Evolutionary conservation across 1,140 invertebrate species (phyloP).

Genomic region (Drosophila pachea): DNA sequence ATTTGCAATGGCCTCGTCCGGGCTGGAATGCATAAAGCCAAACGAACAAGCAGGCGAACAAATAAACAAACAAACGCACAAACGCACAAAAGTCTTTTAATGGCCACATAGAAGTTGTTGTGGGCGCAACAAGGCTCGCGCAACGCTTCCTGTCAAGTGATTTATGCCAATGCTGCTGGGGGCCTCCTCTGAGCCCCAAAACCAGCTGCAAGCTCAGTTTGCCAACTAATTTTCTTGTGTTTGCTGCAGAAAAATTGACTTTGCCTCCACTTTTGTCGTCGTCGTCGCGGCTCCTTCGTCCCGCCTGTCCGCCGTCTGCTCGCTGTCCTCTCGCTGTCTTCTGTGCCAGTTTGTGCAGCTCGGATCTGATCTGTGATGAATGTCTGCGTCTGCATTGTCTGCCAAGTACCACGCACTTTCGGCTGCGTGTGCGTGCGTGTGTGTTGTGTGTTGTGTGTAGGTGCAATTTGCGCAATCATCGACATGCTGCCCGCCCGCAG

Average conservation of each 20-base stretch:
- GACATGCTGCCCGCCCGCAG: slow-evolving; percentile 10
- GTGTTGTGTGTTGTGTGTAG: slow-evolving; percentile 53
- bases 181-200: slow-evolving; percentile 22
- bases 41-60: slow-evolving; percentile 19
- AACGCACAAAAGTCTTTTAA: slow-evolving; percentile 73
- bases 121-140: slow-evolving; percentile 74
- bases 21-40: slow-evolving; percentile 57
- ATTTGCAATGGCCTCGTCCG: slow-evolving; percentile 68
- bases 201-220: slow-evolving; percentile 19
- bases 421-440: slow-evolving; percentile 10
- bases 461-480: slow-evolving; percentile 77
- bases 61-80: slow-evolving; percentile 52
- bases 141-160: slow-evolving; percentile 77
- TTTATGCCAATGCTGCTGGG: slow-evolving; percentile 72
- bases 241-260: slow-evolving; percentile 73
- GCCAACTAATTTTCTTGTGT: slow-evolving; percentile 73
- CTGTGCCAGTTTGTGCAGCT: slow-evolving; percentile 47
- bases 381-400: slow-evolving; percentile 50
- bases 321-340: slow-evolving; percentile 35
- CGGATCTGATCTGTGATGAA: slow-evolving; percentile 69
- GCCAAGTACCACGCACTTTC: slow-evolving; percentile 73
- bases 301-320: no score
- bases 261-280: slow-evolving; percentile 54
- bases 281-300: slow-evolving; percentile 15
- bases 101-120: slow-evolving; percentile 72